Percentiles rank a stretch among this genome's conserved stretches.
Evolutionary conservation across 1,140 invertebrate species (phyloP).

Genomic region (Conus betulinus): DNA sequence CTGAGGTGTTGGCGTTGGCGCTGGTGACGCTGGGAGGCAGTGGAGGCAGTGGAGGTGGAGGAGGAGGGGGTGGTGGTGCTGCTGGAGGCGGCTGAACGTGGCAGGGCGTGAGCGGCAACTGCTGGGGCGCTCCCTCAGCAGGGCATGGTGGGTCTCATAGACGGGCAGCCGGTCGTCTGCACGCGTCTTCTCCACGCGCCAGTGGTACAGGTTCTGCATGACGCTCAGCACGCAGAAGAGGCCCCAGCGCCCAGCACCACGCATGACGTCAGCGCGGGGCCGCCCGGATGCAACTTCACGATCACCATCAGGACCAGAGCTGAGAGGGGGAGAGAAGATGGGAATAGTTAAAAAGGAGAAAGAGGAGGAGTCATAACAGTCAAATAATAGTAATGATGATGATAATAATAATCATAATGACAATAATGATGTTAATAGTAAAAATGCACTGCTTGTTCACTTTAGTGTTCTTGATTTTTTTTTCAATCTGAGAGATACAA

Average conservation of each 20-base stretch:
- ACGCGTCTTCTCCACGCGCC: conserved; percentile 84
- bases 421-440: no score
- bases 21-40: background rate
- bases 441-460: no score
- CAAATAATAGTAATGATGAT: no score
- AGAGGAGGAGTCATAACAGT: background rate
- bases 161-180: conserved; percentile 63
- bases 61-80: no score
- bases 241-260: conserved; percentile 92
- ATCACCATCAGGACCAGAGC: conserved; percentile 94
- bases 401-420: no score
- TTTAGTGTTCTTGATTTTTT: no score
- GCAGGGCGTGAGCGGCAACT: background rate
- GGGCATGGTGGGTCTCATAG: conserved; percentile 43
- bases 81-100: background rate
- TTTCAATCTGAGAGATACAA: no score
- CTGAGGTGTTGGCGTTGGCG: background rate
- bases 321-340: conserved; percentile 69
- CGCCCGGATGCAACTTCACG: conserved; percentile 89
- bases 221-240: conserved; percentile 94
- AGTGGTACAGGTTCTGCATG: conserved; percentile 95
- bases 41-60: background rate
- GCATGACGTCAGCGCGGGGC: conserved; percentile 90
- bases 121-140: background rate
- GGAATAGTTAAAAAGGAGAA: background rate